Percentiles rank a stretch among this genome's conserved stretches.
phyloP scores from a whole-genome alignment of 1,140 invertebrate genomes.

The Drosophila jambulina region DNA sequence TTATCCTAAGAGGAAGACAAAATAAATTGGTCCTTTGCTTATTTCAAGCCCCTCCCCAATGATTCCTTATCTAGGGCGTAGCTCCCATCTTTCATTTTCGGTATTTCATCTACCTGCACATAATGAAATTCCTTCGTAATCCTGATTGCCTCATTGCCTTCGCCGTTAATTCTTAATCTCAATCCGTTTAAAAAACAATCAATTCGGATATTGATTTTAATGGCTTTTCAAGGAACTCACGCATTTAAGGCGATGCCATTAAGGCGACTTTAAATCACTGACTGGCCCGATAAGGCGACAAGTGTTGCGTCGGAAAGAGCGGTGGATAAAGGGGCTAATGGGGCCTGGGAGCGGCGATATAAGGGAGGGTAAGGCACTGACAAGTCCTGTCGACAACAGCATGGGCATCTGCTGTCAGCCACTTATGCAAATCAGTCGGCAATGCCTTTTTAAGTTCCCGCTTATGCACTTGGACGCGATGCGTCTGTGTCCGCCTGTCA shows the following conservation, averaged over 20 bases:
- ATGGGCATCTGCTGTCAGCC: constrained; percentile 55
- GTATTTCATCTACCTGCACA: constrained; percentile 5
- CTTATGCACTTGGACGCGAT: constrained; percentile 58
- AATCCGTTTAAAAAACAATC: constrained; percentile 49
- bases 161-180: constrained; percentile 23
- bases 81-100: background rate
- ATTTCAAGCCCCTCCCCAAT: too few relatives aligned
- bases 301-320: background rate
- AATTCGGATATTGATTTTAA: constrained; percentile 39
- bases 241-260: constrained; percentile 21
- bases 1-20: background rate
- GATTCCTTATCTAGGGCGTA: background rate
- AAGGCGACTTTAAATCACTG: constrained; percentile 26
- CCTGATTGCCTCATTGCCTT: constrained; percentile 29
- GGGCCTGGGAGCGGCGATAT: background rate
- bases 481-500: constrained; percentile 10
- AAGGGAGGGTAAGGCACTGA: constrained; percentile 10
- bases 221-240: constrained; percentile 7
- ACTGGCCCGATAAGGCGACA: constrained; percentile 14
- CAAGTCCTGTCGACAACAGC: constrained; percentile 37
- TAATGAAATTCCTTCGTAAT: constrained; percentile 25
- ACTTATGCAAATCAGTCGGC: constrained; percentile 78
- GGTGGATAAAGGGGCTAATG: constrained; percentile 10
- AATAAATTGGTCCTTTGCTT: background rate
- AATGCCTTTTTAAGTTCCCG: constrained; percentile 73